phyloP scores from a whole-genome alignment of 2,888 invertebrate species.

The Odontocerum albicorne region DNA sequence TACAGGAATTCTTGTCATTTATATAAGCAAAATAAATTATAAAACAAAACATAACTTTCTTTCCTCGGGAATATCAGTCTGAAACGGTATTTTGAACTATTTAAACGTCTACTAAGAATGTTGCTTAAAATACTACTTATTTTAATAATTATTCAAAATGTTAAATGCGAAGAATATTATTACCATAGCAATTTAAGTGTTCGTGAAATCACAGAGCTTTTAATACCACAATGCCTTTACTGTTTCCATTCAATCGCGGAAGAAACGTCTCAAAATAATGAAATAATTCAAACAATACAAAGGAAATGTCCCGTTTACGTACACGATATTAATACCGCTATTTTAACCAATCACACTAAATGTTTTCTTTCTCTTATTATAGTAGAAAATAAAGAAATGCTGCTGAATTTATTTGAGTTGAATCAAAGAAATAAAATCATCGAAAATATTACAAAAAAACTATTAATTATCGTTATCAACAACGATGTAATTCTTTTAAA shows the following conservation, averaged over 20 bases:
- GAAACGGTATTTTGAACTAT: too few relatives aligned
- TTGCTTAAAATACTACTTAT: too few relatives aligned
- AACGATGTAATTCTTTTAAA: not conserved
- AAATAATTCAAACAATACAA: not conserved
- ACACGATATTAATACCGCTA: not conserved
- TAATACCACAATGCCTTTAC: conserved; percentile 1
- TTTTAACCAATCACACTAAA: not conserved
- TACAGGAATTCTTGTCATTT: too few relatives aligned
- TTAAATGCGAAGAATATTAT: too few relatives aligned
- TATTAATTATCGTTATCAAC: not conserved
- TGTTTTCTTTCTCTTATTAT: conserved; percentile 1
- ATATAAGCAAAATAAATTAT: too few relatives aligned
- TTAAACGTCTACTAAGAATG: too few relatives aligned
- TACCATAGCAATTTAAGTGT: too few relatives aligned
- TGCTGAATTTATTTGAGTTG: not conserved
- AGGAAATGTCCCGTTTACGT: not conserved
- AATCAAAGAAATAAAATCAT: not conserved
- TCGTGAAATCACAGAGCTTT: not conserved
- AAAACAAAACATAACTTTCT: too few relatives aligned
- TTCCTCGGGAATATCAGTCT: too few relatives aligned
- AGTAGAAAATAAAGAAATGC: not conserved
- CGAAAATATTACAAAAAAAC: not conserved
- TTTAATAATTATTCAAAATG: too few relatives aligned
- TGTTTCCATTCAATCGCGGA: not conserved
- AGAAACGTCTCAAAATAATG: not conserved